Base-by-base conservation (phyloP, 2,113 vertebrate species). In the Pelmatolapia mariae region DNA sequence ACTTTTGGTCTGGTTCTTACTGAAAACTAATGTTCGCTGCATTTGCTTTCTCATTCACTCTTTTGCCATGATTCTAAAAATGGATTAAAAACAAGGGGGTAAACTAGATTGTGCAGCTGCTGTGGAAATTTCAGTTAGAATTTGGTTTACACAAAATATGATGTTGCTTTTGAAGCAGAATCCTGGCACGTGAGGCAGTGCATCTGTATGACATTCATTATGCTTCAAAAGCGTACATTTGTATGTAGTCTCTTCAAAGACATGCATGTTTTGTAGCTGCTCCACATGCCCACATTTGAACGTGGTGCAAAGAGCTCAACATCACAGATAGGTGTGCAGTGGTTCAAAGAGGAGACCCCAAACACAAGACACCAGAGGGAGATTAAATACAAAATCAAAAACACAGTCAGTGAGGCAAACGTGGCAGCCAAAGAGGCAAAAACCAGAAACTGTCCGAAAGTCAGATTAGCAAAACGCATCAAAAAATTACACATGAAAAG, bases 21-120 rank as follows among this genome's bases (percentile, higher is more conserved):
- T 45, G 38, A 45, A 71, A 71, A 43, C 66, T 0, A 24, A 43
- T 16, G 19, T 40, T 68, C 0, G 0, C 63, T 6, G 38, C 38
- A 71, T 71, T 24, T 0, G n/a, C 36, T 43, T 16, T 2, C 66
- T 1, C 12, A 15, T 26, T 45, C 38, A 45, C 24, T 50, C 43
- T 50, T 47, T 78, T 4, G 24, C 7, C 26, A 3, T 19, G 10
- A 78, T 78, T n/a, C 50, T 31, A 78, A 29, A 50, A 18, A 50
- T 50, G 10, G 43, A 12, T 16, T 2, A 76, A 50, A 76, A 78
- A 52, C 29, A 78, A 50, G 16, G 24, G 26, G 15, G 24, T 4
- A 12, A 31, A n/a, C 47, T 73, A 31, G 16, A 31, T 50, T 33
- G 45, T n/a, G 24, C 43, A 78, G 71, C 43, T 50, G 71, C 24